Base-by-base conservation (phyloP, 2,113 vertebrate genomes). In the Lampris incognitus region DNA sequence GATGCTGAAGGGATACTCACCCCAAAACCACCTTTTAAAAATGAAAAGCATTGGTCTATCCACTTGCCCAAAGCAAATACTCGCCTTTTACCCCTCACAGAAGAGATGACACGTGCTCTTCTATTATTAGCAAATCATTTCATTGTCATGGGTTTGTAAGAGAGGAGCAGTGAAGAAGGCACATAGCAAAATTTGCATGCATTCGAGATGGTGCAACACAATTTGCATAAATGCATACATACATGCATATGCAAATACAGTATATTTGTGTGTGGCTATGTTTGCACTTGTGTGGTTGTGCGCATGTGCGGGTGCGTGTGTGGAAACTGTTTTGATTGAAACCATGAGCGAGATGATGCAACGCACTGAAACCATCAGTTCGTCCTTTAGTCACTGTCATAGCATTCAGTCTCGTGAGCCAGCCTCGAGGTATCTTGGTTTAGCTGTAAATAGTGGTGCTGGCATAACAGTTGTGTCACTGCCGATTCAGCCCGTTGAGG, bases 291-390 rank as follows among this genome's bases (percentile, higher is more conserved):
- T 24, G 24, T 24, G 24, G 24, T 24, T 24, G 24, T 24, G 24
- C 24, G 24, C 24, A 24, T 24, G 24, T 24, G 24, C 24, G 24
- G 0, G 24, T 24, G 24, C 24, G 24, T 24, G 24, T 24, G 24
- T 24, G 24, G 50, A 1, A 13, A 52, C 11, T 9, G 46, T 59
- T 58, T 44, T 48, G 56, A 77, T 51, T 63, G 24, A 58, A 80
- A 77, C 52, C 10, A 48, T 41, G 67, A 66, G 65, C 49, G 41
- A 9, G 79, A 85, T 89, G 88, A 91, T 87, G 86, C 79, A 91
- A 88, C 85, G 67, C 64, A 8, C 10, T 87, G 89, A 88, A 89
- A 89, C 37, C 51, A 82, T 11, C 68, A 41, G 59, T 51, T 78
- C 52, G 1, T 49, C 54, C 63, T 60, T 49, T 62, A 61, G 62